Evolutionary conservation across 2,888 invertebrate species (phyloP).

Genomic region (Tanytarsus gracilentus): DNA sequence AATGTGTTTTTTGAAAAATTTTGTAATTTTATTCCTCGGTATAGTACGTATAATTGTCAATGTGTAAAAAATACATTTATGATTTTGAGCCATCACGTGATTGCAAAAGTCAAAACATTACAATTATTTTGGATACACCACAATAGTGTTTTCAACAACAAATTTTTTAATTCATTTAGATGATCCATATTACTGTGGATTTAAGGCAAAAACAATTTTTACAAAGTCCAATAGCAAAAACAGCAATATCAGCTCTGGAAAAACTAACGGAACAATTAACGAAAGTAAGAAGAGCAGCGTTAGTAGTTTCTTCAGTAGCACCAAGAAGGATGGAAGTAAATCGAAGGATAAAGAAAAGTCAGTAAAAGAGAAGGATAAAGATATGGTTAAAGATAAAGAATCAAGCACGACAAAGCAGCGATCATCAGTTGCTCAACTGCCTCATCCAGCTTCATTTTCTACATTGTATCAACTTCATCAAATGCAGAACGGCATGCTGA

Average conservation of each 20-base stretch:
- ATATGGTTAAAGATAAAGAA: neutral
- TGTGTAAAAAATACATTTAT: too few relatives aligned
- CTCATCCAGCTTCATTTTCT: slow-evolving; percentile 34
- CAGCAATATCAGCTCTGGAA: neutral
- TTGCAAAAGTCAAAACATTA: too few relatives aligned
- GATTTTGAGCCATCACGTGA: too few relatives aligned
- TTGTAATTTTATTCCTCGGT: neutral
- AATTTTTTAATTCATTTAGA: too few relatives aligned
- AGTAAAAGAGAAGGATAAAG: neutral
- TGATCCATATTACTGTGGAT: slow-evolving; percentile 73
- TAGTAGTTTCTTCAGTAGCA: slow-evolving; percentile 3
- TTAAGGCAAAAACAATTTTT: slow-evolving; percentile 86
- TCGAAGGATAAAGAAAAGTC: slow-evolving; percentile 12
- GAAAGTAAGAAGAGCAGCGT: slow-evolving; percentile 11
- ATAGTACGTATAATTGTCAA: neutral
- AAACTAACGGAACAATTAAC: neutral
- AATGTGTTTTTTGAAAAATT: neutral
- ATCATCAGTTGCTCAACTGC: slow-evolving; percentile 8
- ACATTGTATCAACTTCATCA: slow-evolving; percentile 31
- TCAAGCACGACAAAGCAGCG: neutral
- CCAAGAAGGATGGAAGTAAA: slow-evolving; percentile 3
- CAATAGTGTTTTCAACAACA: too few relatives aligned
- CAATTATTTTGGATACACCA: too few relatives aligned
- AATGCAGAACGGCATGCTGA: slow-evolving; percentile 14
- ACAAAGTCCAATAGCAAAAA: slow-evolving; percentile 51